Evolutionary conservation across 2,888 invertebrate species (phyloP).

Genomic region (Onchidella celtica): DNA sequence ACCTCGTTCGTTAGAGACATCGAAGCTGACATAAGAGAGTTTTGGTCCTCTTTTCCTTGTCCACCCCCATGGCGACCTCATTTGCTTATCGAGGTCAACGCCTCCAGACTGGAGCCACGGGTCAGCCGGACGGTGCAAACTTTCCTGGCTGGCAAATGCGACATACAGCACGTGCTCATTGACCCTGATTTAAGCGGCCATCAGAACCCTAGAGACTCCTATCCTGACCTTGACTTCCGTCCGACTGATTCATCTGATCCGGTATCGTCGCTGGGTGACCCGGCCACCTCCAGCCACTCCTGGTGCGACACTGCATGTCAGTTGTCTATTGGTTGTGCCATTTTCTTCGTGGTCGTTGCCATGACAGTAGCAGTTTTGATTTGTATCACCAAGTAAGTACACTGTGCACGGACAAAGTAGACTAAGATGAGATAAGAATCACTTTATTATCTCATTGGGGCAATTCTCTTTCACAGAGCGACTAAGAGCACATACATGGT

Average conservation of each 20-base stretch:
- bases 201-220: not conserved
- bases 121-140: conserved; percentile 23
- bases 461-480: too few species aligned
- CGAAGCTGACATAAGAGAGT: conserved; percentile 25
- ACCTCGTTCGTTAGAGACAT: not conserved
- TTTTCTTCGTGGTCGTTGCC: conserved; percentile 26
- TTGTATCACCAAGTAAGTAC: conserved; percentile 26
- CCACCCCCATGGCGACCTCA: conserved; percentile 43
- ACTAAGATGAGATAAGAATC: too few species aligned
- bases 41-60: conserved; percentile 43
- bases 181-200: not conserved
- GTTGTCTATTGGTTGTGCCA: conserved; percentile 40
- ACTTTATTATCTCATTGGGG: too few species aligned
- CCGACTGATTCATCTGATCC: conserved; percentile 10
- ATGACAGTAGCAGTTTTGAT: conserved; percentile 17
- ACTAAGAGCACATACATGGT: too few species aligned
- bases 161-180: conserved; percentile 20
- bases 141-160: conserved; percentile 42
- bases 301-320: conserved; percentile 44
- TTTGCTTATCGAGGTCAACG: conserved; percentile 39
- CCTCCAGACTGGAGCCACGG: conserved; percentile 11
- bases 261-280: conserved; percentile 14
- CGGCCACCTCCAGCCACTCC: not conserved
- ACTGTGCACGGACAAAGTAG: too few species aligned
- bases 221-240: not conserved